Percentiles rank a stretch among this genome's conserved stretches.
Evolutionary conservation across 2,113 vertebrate species (phyloP).

Genomic region (Tricholaema leucomelas): DNA sequence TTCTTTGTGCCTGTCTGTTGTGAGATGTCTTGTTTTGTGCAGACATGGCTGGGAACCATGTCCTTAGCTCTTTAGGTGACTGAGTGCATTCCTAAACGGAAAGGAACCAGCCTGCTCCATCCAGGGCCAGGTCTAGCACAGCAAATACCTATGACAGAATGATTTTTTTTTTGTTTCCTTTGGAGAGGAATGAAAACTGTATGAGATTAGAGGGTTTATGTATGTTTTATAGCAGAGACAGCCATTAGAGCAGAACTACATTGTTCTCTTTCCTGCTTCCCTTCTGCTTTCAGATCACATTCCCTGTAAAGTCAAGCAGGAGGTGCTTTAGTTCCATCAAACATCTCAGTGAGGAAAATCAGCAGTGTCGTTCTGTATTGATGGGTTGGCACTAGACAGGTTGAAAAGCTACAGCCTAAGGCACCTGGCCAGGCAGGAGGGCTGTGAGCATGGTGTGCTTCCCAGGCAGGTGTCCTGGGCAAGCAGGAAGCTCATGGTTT

Average conservation of each 20-base stretch:
- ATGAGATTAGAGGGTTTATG: slow-evolving; percentile 43
- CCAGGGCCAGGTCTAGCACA: background rate
- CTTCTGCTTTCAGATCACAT: slow-evolving; percentile 11
- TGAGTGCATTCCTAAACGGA: background rate
- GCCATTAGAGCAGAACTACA: slow-evolving; percentile 2
- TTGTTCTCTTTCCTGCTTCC: background rate
- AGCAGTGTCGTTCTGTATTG: background rate
- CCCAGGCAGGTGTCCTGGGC: background rate
- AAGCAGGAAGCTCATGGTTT: background rate
- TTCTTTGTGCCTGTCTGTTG: background rate
- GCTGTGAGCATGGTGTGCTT: background rate
- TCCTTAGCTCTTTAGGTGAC: background rate
- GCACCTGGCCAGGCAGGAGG: background rate
- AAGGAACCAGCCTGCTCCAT: background rate
- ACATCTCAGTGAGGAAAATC: background rate
- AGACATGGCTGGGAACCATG: background rate
- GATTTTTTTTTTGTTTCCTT: background rate
- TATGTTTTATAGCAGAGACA: slow-evolving; percentile 56
- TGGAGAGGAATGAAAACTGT: slow-evolving; percentile 26
- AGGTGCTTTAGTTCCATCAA: background rate
- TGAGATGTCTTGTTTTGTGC: background rate
- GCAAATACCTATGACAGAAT: background rate
- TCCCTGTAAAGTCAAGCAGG: slow-evolving; percentile 6
- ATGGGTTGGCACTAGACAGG: background rate
- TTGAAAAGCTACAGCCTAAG: background rate